Evolutionary conservation across 2,113 vertebrate species (phyloP), one percentile per base, ranked within the genome.

Genomic region (Cyanoderma ruficeps): DNA sequence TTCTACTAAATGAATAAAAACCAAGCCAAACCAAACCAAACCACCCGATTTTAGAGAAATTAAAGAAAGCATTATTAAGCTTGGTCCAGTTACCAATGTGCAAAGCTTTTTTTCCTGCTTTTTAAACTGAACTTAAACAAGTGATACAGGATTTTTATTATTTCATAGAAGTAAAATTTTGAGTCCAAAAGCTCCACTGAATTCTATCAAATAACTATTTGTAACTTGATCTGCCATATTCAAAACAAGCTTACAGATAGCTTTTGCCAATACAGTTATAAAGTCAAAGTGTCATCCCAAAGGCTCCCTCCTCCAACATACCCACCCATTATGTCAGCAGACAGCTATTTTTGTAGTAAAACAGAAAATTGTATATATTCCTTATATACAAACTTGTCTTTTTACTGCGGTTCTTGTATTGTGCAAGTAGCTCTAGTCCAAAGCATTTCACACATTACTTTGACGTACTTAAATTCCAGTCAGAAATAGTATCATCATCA

Each of bases 381-480:
- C 55, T 37, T 33, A 46, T 3, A 74, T 2, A 41, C 4, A 37
- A 74, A 65, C 28, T 72, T 33, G 7, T 70, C 39, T 57, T 87
- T 81, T 75, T 70, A 71, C 65, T 42, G n/a, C 57, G 21, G 11
- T 75, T 67, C 17, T 33, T 71, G 16, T 44, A 79, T 27, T 83
- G 85, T 7, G 16, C 17, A 75, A 76, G 5, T 30, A 77, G 31
- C 28, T 77, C 3, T 50, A 35, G 42, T 94, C 76, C 74, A 70
- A 71, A 84, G 44, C 25, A 79, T 55, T 82, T 83, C 56, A 83
- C 30, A 30, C 18, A 21, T 56, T 27, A 82, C 55, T 90, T 60
- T 39, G 13, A 94, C 99, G 97, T 98, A 99, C 99, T 99, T 96
- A 99, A 97, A 98, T 99, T 99, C 99, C 99, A 99, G 96, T 99